Evolutionary conservation across 2,888 invertebrate genomes (phyloP), one percentile per base, ranked within the genome.

Genomic region (Aromia moschata): DNA sequence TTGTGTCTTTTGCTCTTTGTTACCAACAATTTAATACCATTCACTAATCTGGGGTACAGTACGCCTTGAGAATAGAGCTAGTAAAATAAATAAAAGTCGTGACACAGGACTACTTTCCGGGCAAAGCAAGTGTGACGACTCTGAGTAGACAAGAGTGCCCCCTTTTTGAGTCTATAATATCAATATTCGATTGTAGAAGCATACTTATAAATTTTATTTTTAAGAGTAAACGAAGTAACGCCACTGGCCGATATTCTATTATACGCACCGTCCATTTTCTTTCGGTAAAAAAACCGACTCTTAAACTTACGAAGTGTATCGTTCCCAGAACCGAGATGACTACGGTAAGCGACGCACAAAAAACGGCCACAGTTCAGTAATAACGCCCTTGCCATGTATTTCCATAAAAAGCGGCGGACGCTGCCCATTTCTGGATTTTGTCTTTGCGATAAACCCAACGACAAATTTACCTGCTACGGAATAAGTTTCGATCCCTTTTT

Each of bases 291-390:
- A 44, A 40, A 18, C 54, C 10, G 16, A 41, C 36, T 15, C 36
- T 44, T 9, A 14, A 43, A 44, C 44, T 54, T 54, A 59, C 58
- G 47, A 58, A 53, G 60, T 58, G 58, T 54, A 52, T 57, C 58
- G 58, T 66, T 64, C 66, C 54, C 49, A 57, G 64, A 66, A 66
- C 49, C 46, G 58, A 49, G 58, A 62, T 58, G 61, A 61, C 57
- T 60, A 60, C 59, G 56, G 47, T 53, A 52, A 58, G 58, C 62
- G 56, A 60, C 44, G 44, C n/a, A 15, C 62, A 65, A 66, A 66
- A 64, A 56, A 51, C 58, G 56, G 62, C 66, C 66, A 58, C 66
- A 66, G 55, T 54, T 57, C 56, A 41, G 60, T 66, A 66, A 64
- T 64, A 66, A 64, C 57, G 64, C 60, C 58, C 55, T 53, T 49